These are phyloP conservation scores for Odocoileus hemionus DNA, from an alignment of 2,113 vertebrate species.

Conservation along the genomic window DNA sequence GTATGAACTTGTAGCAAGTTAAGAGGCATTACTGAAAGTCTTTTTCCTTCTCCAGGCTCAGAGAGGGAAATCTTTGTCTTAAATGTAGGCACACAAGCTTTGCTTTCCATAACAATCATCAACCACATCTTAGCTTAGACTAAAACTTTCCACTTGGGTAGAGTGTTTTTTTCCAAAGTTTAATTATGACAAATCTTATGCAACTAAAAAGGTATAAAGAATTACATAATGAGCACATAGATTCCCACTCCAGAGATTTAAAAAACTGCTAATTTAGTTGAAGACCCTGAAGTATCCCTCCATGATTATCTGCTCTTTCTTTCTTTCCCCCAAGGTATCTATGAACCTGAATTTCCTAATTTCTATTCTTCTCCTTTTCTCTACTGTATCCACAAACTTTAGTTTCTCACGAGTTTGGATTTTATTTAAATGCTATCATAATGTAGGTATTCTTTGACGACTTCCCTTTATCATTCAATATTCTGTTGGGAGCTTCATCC, in stretches of 20 bases:
- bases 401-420: not conserved
- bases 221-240: not conserved
- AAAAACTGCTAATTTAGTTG: not conserved
- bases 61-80: slow-evolving; percentile 18
- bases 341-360: not conserved
- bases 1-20: slow-evolving; percentile 44
- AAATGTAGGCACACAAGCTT: not conserved
- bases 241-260: not conserved
- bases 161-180: not conserved
- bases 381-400: not conserved
- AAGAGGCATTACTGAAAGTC: slow-evolving; percentile 20
- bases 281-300: not conserved
- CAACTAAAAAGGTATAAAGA: slow-evolving; percentile 1
- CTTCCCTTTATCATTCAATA: not conserved
- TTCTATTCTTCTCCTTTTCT: not conserved
- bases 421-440: not conserved
- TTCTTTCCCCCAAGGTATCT: not conserved
- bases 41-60: not conserved
- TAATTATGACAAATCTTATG: not conserved
- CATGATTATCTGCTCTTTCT: not conserved
- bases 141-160: not conserved
- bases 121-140: not conserved
- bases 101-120: not conserved
- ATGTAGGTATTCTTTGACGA: not conserved
- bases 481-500: not conserved